Conservation (phyloP, 2,888 invertebrate genomes). For the Crocallis elinguaria region DNA sequence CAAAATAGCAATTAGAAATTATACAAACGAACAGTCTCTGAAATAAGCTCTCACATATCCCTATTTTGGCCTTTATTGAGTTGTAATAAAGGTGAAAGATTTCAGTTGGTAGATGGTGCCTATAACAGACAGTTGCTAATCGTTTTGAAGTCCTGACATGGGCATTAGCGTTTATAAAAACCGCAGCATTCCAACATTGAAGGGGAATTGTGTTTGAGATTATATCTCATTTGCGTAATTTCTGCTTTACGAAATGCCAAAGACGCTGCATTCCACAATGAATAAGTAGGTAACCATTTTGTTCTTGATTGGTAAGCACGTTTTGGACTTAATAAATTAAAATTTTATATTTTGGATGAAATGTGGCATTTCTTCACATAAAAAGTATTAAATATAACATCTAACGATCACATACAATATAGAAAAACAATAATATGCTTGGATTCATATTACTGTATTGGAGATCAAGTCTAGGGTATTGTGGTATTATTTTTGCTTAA, state of each 20-base stretch:
- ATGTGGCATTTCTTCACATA: neutral
- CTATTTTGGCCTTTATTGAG: slow-evolving; percentile 10
- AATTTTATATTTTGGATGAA: neutral
- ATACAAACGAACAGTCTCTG: slow-evolving; percentile 24
- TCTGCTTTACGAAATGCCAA: slow-evolving; percentile 32
- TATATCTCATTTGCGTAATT: slow-evolving; percentile 40
- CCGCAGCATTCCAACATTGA: slow-evolving; percentile 35
- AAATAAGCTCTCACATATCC: slow-evolving; percentile 1
- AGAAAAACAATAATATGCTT: no score
- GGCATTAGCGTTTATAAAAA: slow-evolving; percentile 30
- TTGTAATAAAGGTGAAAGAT: neutral
- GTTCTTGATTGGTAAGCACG: neutral
- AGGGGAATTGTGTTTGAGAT: slow-evolving; percentile 35
- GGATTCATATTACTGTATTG: no score
- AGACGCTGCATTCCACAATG: slow-evolving; percentile 24
- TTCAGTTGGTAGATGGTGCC: slow-evolving; percentile 3
- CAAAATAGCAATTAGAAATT: slow-evolving; percentile 38
- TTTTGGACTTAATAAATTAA: slow-evolving; percentile 1
- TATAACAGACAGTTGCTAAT: slow-evolving; percentile 37
- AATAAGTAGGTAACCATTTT: slow-evolving; percentile 5
- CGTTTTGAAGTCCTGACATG: slow-evolving; percentile 31
- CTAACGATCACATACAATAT: no score
- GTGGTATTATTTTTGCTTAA: no score
- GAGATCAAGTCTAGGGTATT: no score
- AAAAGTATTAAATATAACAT: neutral